Evolutionary conservation across 2,113 vertebrate genomes (phyloP).

Genomic region (Nothobranchius furzeri): DNA sequence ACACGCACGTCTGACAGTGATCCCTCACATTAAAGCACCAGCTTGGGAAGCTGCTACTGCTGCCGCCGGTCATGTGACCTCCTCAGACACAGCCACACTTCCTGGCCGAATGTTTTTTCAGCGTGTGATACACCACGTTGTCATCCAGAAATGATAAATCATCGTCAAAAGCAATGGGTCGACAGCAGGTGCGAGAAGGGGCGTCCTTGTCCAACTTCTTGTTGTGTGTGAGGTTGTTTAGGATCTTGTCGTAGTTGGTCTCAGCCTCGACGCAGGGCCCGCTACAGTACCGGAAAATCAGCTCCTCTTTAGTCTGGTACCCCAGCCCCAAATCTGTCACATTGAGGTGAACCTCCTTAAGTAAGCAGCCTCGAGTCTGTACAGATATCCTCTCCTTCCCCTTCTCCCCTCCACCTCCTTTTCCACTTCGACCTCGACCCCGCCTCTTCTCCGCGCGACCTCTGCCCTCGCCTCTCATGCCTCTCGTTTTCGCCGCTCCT

Average conservation of each 20-base stretch:
- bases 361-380: slow-evolving; percentile 88
- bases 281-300: slow-evolving; percentile 96
- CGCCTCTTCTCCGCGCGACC: slow-evolving; percentile 65
- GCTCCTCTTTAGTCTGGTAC: slow-evolving; percentile 96
- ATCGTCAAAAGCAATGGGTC: slow-evolving; percentile 93
- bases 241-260: slow-evolving; percentile 96
- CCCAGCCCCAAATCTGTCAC: slow-evolving; percentile 96
- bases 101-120: slow-evolving; percentile 97
- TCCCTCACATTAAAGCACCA: slow-evolving; percentile 20
- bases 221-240: slow-evolving; percentile 94
- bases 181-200: slow-evolving; percentile 89
- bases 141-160: slow-evolving; percentile 97
- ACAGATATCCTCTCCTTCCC: slow-evolving; percentile 74
- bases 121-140: slow-evolving; percentile 92
- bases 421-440: slow-evolving; percentile 68
- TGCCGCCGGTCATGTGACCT: not conserved
- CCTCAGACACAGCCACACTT: slow-evolving; percentile 93
- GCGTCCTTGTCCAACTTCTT: slow-evolving; percentile 92
- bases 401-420: slow-evolving; percentile 72
- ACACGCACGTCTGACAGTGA: slow-evolving; percentile 19
- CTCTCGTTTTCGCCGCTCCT: slow-evolving; percentile 64
- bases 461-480: slow-evolving; percentile 62
- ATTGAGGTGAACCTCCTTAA: slow-evolving; percentile 94
- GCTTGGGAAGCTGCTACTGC: slow-evolving; percentile 14
- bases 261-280: slow-evolving; percentile 91